These are phyloP conservation scores for Temnothorax unifasciatus DNA, from an alignment of 2,888 invertebrate genomes.

Conservation along the genomic window DNA sequence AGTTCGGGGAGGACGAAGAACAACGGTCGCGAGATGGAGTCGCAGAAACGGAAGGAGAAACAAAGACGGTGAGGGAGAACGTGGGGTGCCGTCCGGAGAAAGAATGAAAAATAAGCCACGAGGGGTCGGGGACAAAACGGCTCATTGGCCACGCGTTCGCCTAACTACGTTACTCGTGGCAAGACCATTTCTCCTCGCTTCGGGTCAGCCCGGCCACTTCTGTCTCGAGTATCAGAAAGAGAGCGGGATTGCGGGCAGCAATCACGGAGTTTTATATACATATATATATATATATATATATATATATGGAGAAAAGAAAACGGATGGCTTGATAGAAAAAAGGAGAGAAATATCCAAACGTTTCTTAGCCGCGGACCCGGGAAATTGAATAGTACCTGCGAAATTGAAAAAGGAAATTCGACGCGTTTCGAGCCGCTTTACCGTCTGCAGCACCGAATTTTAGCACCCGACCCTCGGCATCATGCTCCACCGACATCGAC, in stretches of 20 bases:
- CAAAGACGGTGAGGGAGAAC: slow-evolving; percentile 41
- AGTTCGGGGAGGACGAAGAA: slow-evolving; percentile 45
- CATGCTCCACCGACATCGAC: slow-evolving; percentile 19
- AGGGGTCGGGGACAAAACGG: slow-evolving; percentile 81
- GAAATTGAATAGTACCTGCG: slow-evolving; percentile 83
- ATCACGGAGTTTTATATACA: slow-evolving; percentile 64
- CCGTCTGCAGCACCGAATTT: slow-evolving; percentile 70
- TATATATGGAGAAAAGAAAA: slow-evolving; percentile 46
- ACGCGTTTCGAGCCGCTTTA: slow-evolving; percentile 78
- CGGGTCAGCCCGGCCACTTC: slow-evolving; percentile 61
- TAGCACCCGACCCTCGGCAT: slow-evolving; percentile 50
- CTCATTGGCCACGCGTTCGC: slow-evolving; percentile 83
- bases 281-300: slow-evolving; percentile 36
- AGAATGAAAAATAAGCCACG: slow-evolving; percentile 76
- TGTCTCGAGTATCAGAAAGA: slow-evolving; percentile 56
- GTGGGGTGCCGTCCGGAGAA: slow-evolving; percentile 50
- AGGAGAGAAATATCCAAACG: slow-evolving; percentile 69
- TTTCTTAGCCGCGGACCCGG: slow-evolving; percentile 77
- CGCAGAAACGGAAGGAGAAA: slow-evolving; percentile 38
- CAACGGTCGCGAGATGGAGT: slow-evolving; percentile 20
- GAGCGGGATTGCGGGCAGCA: slow-evolving; percentile 71
- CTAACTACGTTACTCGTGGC: slow-evolving; percentile 82
- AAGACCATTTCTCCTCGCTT: slow-evolving; percentile 79
- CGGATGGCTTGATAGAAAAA: slow-evolving; percentile 8
- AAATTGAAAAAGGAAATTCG: slow-evolving; percentile 83